Percentiles rank a stretch among this genome's conserved stretches.
Evolutionary conservation across 2,797 vertebrate species (phyloP).

Genomic region (Mus caroli): DNA sequence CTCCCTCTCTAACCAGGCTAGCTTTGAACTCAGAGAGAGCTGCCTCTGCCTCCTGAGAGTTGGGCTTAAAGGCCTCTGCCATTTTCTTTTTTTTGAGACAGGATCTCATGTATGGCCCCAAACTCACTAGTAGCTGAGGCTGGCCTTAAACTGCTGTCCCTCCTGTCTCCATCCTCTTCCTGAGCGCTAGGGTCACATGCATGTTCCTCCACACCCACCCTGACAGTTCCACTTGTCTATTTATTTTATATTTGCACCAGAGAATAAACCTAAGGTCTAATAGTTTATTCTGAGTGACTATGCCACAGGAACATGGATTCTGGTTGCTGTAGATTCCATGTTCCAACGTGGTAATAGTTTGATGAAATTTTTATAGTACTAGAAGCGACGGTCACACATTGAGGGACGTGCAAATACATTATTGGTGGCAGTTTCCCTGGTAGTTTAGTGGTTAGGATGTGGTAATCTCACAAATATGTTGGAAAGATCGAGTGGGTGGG

Average conservation of each 20-base stretch:
- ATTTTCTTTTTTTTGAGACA: neutral
- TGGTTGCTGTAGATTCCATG: neutral
- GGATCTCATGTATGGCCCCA: neutral
- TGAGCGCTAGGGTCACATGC: neutral
- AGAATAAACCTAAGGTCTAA: neutral
- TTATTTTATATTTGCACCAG: neutral
- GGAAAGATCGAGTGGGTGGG: neutral
- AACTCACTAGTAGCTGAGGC: neutral
- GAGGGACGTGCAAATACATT: neutral
- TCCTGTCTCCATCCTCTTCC: neutral
- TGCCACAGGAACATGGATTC: neutral
- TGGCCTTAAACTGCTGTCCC: neutral
- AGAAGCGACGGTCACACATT: neutral
- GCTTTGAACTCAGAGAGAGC: neutral
- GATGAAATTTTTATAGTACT: neutral
- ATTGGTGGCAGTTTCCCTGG: neutral
- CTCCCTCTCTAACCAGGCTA: neutral
- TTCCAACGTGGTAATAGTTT: neutral
- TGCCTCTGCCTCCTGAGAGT: neutral
- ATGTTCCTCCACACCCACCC: neutral
- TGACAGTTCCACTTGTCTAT: neutral
- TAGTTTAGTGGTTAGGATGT: neutral
- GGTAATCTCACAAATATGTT: neutral
- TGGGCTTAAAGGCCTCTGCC: neutral
- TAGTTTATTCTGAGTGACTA: neutral